Percentiles rank a stretch among this genome's conserved stretches.
phyloP scores from a whole-genome alignment of 2,797 vertebrate species.

The Melanotaenia boesemani region DNA sequence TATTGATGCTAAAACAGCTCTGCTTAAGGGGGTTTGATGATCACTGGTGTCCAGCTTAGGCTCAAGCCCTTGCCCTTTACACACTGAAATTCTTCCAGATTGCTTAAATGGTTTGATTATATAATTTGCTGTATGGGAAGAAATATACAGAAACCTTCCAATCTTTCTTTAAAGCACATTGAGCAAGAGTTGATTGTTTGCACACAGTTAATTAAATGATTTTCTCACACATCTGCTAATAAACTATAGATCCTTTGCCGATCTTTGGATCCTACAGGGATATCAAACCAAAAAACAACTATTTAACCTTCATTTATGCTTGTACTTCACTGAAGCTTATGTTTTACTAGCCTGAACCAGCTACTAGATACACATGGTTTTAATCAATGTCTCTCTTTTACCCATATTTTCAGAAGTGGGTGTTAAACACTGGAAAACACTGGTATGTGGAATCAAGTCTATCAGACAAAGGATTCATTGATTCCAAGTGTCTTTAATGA shows the following conservation, averaged over 20 bases:
- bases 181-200: too few species aligned
- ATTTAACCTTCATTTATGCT: conserved; percentile 11
- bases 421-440: conserved; percentile 60
- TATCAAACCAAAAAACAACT: neutral
- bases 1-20: too few species aligned
- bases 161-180: neutral
- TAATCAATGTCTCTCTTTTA: conserved; percentile 34
- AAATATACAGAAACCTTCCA: neutral
- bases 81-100: neutral
- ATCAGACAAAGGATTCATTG: conserved; percentile 44
- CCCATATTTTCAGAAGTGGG: conserved; percentile 55
- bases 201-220: neutral
- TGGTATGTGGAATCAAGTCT: conserved; percentile 22
- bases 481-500: conserved; percentile 57
- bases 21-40: too few species aligned
- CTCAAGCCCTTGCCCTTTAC: too few species aligned
- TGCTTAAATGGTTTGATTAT: neutral
- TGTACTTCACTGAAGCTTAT: neutral
- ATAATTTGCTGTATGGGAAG: neutral
- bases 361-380: conserved; percentile 35
- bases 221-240: neutral
- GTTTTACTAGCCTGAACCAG: neutral
- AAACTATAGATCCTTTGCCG: neutral
- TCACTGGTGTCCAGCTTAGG: too few species aligned
- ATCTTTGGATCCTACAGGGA: neutral